phyloP scores from a whole-genome alignment of 1,140 invertebrate species.

The Pogonomyrmex californicus region DNA sequence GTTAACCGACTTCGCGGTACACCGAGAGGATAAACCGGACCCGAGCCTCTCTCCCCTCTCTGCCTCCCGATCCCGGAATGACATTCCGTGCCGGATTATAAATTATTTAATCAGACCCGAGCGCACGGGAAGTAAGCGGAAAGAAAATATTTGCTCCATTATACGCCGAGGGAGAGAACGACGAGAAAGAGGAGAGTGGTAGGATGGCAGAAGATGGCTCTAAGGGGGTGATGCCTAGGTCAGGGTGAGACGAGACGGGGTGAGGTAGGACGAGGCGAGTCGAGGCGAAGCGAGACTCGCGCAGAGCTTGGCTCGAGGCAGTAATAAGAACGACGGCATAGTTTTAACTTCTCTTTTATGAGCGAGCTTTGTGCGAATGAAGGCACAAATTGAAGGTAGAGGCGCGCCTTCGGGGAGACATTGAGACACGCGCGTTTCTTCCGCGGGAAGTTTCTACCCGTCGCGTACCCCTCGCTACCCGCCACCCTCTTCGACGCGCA shows the following conservation, averaged over 20 bases:
- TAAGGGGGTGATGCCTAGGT: constrained; percentile 41
- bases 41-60: too few relatives aligned
- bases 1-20: constrained; percentile 79
- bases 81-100: constrained; percentile 84
- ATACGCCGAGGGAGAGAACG: constrained; percentile 67
- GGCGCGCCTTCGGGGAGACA: constrained; percentile 86
- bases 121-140: constrained; percentile 74
- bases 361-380: constrained; percentile 86
- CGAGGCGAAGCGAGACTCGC: constrained; percentile 71
- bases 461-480: constrained; percentile 42
- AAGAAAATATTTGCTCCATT: constrained; percentile 85
- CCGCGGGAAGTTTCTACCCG: constrained; percentile 47
- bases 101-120: constrained; percentile 85
- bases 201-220: constrained; percentile 39
- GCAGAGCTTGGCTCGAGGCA: constrained; percentile 82
- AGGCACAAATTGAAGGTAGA: constrained; percentile 85
- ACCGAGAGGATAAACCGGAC: constrained; percentile 44
- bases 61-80: constrained; percentile 67
- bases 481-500: constrained; percentile 26
- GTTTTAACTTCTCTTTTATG: constrained; percentile 88
- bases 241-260: constrained; percentile 49
- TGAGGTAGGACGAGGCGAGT: constrained; percentile 68
- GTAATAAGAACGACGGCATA: constrained; percentile 87
- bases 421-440: constrained; percentile 84
- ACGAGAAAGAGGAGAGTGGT: constrained; percentile 43